Evolutionary conservation across 2,797 vertebrate genomes (phyloP).

Genomic region (Ceyx erithaca): DNA sequence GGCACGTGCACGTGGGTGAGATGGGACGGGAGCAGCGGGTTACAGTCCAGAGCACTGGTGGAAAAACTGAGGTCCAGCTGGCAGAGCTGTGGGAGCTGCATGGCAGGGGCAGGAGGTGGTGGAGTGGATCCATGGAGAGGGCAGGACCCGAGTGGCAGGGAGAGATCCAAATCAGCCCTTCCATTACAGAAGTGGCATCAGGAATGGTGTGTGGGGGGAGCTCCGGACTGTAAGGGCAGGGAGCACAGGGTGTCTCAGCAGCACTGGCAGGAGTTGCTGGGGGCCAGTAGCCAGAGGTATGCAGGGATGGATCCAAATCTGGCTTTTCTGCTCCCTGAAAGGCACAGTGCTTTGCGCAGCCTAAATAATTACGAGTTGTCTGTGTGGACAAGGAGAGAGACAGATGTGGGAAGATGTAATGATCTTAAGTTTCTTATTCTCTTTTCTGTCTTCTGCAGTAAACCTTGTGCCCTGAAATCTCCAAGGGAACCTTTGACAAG

Average conservation of each 20-base stretch:
- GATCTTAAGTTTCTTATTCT: constrained; percentile 53
- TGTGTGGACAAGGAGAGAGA: constrained; percentile 12
- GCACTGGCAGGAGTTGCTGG: not conserved
- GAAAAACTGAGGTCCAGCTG: not conserved
- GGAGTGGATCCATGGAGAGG: fast-evolving
- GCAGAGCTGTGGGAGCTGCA: not conserved
- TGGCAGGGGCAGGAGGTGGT: not conserved
- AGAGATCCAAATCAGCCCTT: not conserved
- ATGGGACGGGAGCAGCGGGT: not conserved
- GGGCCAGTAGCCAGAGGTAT: not conserved
- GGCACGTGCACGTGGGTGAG: not conserved
- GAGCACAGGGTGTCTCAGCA: not conserved
- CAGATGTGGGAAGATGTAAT: not conserved
- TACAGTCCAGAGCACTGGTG: not conserved
- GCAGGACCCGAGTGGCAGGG: not conserved
- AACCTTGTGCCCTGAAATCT: constrained; percentile 52
- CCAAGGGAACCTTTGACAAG: constrained; percentile 59
- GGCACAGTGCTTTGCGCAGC: not conserved
- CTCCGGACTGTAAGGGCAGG: not conserved
- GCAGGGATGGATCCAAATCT: not conserved
- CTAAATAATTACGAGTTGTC: constrained; percentile 36
- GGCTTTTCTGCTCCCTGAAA: not conserved
- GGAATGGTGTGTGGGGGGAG: not conserved
- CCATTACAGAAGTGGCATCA: not conserved
- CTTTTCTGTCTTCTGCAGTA: constrained; percentile 59